A percentile compares a stretch with the other conserved stretches of the same genome.
These are phyloP conservation scores for Monopterus albus DNA, from an alignment of 2,113 vertebrate species.

Conservation along the genomic window DNA sequence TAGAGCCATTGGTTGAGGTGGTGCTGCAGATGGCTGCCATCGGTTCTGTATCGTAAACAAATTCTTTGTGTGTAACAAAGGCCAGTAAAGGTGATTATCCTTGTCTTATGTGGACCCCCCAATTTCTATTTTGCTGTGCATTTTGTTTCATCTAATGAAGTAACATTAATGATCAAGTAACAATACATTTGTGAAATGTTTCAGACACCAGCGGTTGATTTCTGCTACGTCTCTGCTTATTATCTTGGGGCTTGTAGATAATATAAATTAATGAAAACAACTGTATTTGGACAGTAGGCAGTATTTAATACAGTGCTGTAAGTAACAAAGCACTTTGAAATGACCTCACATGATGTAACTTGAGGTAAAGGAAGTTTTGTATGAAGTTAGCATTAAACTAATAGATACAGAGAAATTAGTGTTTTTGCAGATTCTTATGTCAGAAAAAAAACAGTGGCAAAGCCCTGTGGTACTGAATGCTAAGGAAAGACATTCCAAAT, in stretches of 20 bases:
- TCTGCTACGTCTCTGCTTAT: not conserved
- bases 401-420: no score
- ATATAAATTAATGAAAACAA: not conserved
- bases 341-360: slow-evolving; percentile 14
- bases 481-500: no score
- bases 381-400: no score
- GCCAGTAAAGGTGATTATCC: no score
- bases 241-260: not conserved
- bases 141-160: not conserved
- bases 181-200: not conserved
- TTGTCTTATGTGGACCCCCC: no score
- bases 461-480: no score
- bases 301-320: not conserved
- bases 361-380: slow-evolving; percentile 12
- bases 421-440: no score
- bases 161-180: not conserved
- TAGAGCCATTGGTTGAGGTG: no score
- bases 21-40: no score
- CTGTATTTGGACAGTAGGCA: not conserved
- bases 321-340: slow-evolving; percentile 14
- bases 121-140: not conserved
- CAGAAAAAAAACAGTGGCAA: no score
- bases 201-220: not conserved
- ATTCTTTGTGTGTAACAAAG: no score
- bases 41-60: no score